Base-by-base conservation (phyloP, 2,797 vertebrate species). In the Macropus fuliginosus region DNA sequence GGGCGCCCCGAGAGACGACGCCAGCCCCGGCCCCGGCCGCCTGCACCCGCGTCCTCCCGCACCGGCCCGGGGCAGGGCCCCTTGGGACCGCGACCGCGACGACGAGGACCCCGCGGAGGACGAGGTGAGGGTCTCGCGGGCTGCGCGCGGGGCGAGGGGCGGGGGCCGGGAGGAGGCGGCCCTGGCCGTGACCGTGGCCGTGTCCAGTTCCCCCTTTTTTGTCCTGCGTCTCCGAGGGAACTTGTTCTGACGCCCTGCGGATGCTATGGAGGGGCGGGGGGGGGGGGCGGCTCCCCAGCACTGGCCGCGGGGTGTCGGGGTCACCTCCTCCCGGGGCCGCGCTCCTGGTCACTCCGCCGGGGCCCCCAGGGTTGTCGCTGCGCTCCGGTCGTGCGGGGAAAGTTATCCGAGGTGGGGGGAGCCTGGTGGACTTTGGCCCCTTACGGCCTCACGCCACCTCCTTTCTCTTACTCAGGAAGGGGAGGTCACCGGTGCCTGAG, bases 1-100 rank as follows among this genome's bases (percentile, higher is more conserved):
- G 87, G 92, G 96, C 95, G 90, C 96, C 91, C 96, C 97, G 97
- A 96, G 96, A 91, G 97, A 96, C 92, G 97, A 92, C 95, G 46
- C 46, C 46, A 91, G 93, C 96, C 95, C 96, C 92, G 74, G 95
- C 96, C 93, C 93, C 97, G 97, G 62, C 95, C 96, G 97, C 96
- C 92, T 3, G 97, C 96, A 11, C 93, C 16, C 54, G 95, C 91
- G 95, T 97, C 74, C 50, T 29, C 27, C 91, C 18, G 66, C 59
- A 52, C 95, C 16, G 95, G 87, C 96, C 92, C 50, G 31, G 94
- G 46, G 93, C 74, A 54, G 74, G 89, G 93, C 90, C 56, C 50
- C 92, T n/a, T 3, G 0, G 95, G 94, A 90, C 91, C 62, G 91
- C 92, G 91, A 74, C 13, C 91, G 55, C 4, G 55, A 28, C 10